These are phyloP conservation scores for Lepus timidus DNA, from an alignment of 2,113 vertebrate species.

Conservation along the genomic window DNA sequence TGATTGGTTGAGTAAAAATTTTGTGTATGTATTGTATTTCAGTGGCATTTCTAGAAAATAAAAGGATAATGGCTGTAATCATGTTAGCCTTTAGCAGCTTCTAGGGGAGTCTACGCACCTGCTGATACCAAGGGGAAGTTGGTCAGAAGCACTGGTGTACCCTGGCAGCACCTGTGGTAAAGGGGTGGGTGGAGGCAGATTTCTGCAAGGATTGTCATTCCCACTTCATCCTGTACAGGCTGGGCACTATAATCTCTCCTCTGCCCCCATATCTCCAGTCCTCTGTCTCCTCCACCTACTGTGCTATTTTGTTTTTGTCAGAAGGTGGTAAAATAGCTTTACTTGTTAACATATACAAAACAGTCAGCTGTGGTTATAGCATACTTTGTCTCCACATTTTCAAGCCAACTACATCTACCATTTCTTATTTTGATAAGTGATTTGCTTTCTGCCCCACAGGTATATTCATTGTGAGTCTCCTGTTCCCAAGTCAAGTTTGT, in stretches of 20 bases:
- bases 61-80: constrained; percentile 13
- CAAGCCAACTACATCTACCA: constrained; percentile 11
- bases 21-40: constrained; percentile 60
- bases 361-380: constrained; percentile 23
- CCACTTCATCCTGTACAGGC: constrained; percentile 33
- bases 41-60: constrained; percentile 43
- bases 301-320: not conserved
- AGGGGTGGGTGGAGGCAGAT: constrained; percentile 43
- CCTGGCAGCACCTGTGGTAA: not conserved
- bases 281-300: not conserved
- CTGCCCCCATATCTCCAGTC: not conserved
- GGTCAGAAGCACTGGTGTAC: constrained; percentile 2
- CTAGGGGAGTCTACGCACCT: constrained; percentile 57
- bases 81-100: constrained; percentile 30
- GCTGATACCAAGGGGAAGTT: constrained; percentile 3
- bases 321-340: not conserved
- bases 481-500: not conserved
- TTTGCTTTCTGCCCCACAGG: not conserved
- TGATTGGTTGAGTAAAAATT: constrained; percentile 77
- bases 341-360: constrained; percentile 31
- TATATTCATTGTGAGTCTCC: constrained; percentile 48
- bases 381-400: constrained; percentile 39
- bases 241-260: not conserved
- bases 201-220: constrained; percentile 45
- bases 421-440: constrained; percentile 28